Conservation (phyloP, 1,140 invertebrate species). For the Drosophila teissieri region DNA sequence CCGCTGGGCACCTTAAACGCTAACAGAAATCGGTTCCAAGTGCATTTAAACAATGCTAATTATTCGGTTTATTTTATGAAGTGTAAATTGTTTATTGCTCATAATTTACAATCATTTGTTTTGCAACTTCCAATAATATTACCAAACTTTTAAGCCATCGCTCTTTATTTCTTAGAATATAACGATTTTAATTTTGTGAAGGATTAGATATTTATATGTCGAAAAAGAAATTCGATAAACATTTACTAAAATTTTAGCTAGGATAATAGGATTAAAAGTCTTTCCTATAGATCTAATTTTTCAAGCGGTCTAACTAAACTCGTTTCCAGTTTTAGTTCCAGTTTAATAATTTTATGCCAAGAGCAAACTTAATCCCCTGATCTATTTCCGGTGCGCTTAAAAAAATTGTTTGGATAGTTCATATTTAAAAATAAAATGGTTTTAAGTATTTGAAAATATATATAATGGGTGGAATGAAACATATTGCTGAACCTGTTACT, state of each 20-base stretch:
- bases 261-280: background rate
- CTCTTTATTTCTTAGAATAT: too few relatives aligned
- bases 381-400: conserved; percentile 26
- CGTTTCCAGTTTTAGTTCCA: conserved; percentile 22
- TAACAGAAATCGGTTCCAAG: too few relatives aligned
- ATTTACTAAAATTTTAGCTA: background rate
- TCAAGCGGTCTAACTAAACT: background rate
- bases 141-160: too few relatives aligned
- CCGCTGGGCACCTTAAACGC: too few relatives aligned
- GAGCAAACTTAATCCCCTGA: conserved; percentile 21
- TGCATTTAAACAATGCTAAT: too few relatives aligned
- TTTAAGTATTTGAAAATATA: too few relatives aligned
- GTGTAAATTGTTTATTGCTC: too few relatives aligned
- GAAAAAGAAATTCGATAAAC: background rate
- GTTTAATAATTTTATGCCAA: conserved; percentile 31
- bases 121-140: too few relatives aligned
- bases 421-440: background rate
- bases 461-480: too few relatives aligned
- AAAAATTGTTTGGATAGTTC: background rate
- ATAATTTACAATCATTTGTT: too few relatives aligned
- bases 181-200: background rate
- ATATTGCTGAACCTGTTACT: background rate
- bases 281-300: background rate
- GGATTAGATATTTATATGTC: background rate
- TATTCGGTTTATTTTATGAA: too few relatives aligned